phyloP scores from a whole-genome alignment of 1,140 invertebrate genomes.

The Sinonovacula constricta region DNA sequence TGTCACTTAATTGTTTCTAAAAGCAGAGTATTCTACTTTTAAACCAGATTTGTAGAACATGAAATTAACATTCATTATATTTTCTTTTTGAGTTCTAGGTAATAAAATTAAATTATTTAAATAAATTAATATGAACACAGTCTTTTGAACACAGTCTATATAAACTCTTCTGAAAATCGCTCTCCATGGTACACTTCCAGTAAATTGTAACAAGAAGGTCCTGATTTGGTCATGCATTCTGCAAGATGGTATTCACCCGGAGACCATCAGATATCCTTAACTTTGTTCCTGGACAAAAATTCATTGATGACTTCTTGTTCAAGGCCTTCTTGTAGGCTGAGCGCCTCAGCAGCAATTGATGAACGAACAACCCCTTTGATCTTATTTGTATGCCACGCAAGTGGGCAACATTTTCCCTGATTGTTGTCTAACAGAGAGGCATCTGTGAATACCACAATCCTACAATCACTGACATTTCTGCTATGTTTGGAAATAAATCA shows the following conservation, averaged over 20 bases:
- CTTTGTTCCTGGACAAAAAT: conserved; percentile 19
- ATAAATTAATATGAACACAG: not conserved
- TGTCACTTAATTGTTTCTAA: too few relatives aligned
- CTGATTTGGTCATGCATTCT: conserved; percentile 32
- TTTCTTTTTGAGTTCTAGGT: not conserved
- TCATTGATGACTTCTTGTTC: conserved; percentile 46
- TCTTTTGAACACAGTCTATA: conserved; percentile 11
- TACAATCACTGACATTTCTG: conserved; percentile 13
- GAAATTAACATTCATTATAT: conserved; percentile 21
- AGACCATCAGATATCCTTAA: conserved; percentile 22
- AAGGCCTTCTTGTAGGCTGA: conserved; percentile 37
- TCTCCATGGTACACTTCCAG: conserved; percentile 20
- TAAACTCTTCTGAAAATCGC: conserved; percentile 25
- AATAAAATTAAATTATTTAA: not conserved
- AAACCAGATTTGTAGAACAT: not conserved
- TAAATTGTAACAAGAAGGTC: conserved; percentile 10
- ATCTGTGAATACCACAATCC: too few relatives aligned
- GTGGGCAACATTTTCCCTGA: conserved; percentile 36
- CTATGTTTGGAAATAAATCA: conserved; percentile 1
- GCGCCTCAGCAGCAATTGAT: too few relatives aligned
- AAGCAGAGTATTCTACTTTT: too few relatives aligned
- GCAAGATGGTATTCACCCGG: conserved; percentile 28
- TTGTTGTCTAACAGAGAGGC: conserved; percentile 33
- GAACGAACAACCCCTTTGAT: conserved; percentile 39
- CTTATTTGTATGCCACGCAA: conserved; percentile 39